A percentile compares a stretch with the other conserved stretches of the same genome.
Evolutionary conservation across 2,888 invertebrate species (phyloP).

Genomic region (Incurvaria masculella): DNA sequence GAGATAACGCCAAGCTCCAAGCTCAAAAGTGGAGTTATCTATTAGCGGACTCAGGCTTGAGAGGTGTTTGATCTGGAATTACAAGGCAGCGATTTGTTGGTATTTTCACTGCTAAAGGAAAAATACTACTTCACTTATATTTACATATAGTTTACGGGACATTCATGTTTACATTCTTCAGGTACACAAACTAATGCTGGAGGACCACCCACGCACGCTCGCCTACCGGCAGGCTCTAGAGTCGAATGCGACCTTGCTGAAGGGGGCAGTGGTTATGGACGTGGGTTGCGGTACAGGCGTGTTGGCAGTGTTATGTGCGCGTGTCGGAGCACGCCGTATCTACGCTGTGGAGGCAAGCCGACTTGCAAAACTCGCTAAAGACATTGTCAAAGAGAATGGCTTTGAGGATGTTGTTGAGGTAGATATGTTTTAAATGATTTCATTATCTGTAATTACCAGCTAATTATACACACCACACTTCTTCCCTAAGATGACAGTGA

Average conservation of each 20-base stretch:
- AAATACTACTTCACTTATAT: background rate
- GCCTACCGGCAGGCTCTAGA: constrained; percentile 81
- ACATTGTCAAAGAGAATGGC: constrained; percentile 69
- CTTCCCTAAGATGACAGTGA: no score
- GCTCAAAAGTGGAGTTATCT: no score
- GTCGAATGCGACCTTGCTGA: constrained; percentile 61
- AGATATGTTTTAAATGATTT: no score
- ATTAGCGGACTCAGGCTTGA: no score
- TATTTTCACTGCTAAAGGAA: no score
- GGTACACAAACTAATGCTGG: constrained; percentile 79
- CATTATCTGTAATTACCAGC: no score
- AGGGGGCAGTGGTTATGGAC: constrained; percentile 79
- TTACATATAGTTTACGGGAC: background rate
- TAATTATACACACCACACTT: no score
- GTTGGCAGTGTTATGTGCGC: constrained; percentile 83
- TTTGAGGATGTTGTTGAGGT: constrained; percentile 65
- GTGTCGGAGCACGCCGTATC: constrained; percentile 86
- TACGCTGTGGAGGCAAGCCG: constrained; percentile 83
- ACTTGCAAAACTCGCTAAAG: constrained; percentile 60
- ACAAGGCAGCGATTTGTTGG: background rate
- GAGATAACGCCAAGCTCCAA: no score
- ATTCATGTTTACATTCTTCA: constrained; percentile 27
- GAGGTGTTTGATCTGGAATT: no score
- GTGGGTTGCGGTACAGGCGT: constrained; percentile 88
- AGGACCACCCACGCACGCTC: constrained; percentile 70